Evolutionary conservation across 2,113 vertebrate genomes (phyloP), one percentile per base, ranked within the genome.

Genomic region (Bufo bufo): DNA sequence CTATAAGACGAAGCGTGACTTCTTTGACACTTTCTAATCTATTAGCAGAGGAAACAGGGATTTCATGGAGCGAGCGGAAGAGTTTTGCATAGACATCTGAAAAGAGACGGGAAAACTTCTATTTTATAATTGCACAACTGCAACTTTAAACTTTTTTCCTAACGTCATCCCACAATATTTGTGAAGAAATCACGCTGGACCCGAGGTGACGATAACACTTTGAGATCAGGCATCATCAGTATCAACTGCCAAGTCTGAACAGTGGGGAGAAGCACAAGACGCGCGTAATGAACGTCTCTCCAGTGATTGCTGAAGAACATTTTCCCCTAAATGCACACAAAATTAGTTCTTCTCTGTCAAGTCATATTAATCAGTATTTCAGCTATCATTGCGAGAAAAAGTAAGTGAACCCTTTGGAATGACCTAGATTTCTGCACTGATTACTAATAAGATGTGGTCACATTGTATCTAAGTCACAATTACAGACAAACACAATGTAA

Each of bases 91-190:
- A 81, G 56, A 47, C 14, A 45, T 17, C 54, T 81, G 33, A 81
- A 81, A 45, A 61, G 23, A 59, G 19, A 49, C 7, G 71, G 50
- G 72, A 50, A 45, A 61, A 81, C 14, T 83, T 49, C 9, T 83
- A 71, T 77, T 23, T n/a, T n/a, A 59, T 85, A 85, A 77, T 61
- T 85, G 84, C 56, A 85, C 13, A 7, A 85, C 59, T 61, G 56
- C 52, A 85, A 49, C 13, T 78, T 86, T 65, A 78, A 43, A 86
- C 79, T 72, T 72, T 72, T 84, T 78, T 52, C 16, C 79, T 54
- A 77, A 54, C 50, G 20, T 45, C 77, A 66, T 65, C 45, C 47
- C 47, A 10, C 17, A 75, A 75, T 75, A 75, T 75, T 75, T 75
- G 72, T 50, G 6, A 20, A 75, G 45, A 75, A 75, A 49, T 45